These are phyloP conservation scores for Folsomia manolachei DNA, from an alignment of 2,888 invertebrate species.

Conservation along the genomic window DNA sequence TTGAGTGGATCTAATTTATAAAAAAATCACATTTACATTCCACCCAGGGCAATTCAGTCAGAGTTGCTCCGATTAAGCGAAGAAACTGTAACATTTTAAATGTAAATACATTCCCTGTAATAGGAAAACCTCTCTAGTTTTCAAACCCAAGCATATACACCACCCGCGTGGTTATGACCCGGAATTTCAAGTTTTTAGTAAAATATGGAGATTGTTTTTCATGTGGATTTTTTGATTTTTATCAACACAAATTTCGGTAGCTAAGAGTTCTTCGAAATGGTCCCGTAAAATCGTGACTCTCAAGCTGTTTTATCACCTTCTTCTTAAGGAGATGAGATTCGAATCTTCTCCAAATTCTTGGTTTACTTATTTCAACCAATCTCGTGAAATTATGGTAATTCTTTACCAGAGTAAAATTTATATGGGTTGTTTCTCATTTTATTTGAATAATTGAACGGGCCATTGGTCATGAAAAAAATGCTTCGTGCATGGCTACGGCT, in stretches of 20 bases:
- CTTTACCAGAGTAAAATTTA: constrained; percentile 1
- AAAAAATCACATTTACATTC: neutral
- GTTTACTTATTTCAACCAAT: neutral
- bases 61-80: neutral
- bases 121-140: no score
- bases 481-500: neutral
- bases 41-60: neutral
- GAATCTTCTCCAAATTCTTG: constrained; percentile 24
- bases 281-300: constrained; percentile 48
- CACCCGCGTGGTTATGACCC: constrained; percentile 50
- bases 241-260: constrained; percentile 46
- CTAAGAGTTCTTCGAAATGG: constrained; percentile 41
- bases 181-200: constrained; percentile 49
- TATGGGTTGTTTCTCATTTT: neutral
- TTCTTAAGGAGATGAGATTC: constrained; percentile 25
- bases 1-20: neutral
- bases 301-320: constrained; percentile 45
- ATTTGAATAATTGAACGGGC: neutral
- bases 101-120: neutral
- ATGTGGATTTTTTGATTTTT: constrained; percentile 45
- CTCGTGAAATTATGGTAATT: no score
- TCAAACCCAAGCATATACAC: constrained; percentile 26
- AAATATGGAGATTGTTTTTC: constrained; percentile 47
- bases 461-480: neutral
- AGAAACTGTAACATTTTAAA: no score